Conservation (phyloP, 1,140 invertebrate species). For the Camponotus pennsylvanicus region DNA sequence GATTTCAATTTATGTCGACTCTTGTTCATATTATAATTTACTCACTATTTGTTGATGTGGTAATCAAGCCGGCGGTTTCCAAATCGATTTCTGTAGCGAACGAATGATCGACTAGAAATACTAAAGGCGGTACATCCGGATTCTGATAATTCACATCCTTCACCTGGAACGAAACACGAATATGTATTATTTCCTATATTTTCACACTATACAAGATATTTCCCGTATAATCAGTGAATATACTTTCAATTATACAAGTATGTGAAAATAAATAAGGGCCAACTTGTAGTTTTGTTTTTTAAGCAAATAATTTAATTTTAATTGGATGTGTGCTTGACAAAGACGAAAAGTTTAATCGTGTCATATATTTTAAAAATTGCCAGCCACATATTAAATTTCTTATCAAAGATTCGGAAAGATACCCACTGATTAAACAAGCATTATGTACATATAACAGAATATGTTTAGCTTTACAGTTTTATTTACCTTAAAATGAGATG, state of each 20-base stretch:
- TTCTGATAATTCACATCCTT: conserved; percentile 85
- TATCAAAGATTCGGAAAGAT: not conserved
- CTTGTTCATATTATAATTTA: conserved; percentile 24
- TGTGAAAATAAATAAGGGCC: not conserved
- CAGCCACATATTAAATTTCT: not conserved
- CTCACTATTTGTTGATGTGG: conserved; percentile 90
- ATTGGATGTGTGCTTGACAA: no score
- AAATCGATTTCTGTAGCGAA: conserved; percentile 90
- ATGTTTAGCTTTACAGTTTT: not conserved
- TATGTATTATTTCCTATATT: not conserved
- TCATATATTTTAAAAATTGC: not conserved
- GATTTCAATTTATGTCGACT: conserved; percentile 11
- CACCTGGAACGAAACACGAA: conserved; percentile 79
- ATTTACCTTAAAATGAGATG: conserved; percentile 67
- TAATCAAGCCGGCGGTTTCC: conserved; percentile 90
- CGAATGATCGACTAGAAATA: conserved; percentile 87
- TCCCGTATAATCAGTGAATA: not conserved
- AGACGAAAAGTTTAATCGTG: not conserved
- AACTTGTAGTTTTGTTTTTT: not conserved
- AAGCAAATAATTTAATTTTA: no score
- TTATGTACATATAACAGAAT: no score
- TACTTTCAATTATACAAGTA: conserved; percentile 8
- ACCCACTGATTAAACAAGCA: not conserved
- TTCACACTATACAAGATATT: not conserved
- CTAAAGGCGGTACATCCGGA: conserved; percentile 87